Percentiles rank a stretch among this genome's conserved stretches.
Conservation (phyloP, 2,888 invertebrate species). For the Mimas tiliae region DNA sequence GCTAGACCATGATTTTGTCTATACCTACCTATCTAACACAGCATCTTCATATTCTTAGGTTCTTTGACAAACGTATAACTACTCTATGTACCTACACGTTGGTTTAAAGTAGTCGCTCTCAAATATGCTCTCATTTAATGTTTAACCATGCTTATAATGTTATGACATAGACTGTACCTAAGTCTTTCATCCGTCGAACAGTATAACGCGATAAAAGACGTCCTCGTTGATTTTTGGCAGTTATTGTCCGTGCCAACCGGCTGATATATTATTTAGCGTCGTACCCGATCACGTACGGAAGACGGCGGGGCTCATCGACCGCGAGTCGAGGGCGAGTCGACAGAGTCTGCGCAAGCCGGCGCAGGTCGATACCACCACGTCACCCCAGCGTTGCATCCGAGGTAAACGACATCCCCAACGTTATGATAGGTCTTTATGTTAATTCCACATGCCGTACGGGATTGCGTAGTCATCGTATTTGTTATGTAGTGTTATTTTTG, state of each 20-base stretch:
- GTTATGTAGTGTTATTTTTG: background rate
- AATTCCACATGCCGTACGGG: slow-evolving; percentile 24
- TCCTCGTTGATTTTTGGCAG: slow-evolving; percentile 7
- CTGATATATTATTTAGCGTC: slow-evolving; percentile 27
- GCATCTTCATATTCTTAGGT: no score
- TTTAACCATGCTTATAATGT: no score
- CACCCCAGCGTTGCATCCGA: slow-evolving; percentile 61
- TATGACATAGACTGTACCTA: no score
- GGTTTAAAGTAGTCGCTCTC: no score
- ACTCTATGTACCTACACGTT: no score
- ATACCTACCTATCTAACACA: no score
- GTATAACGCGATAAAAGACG: background rate
- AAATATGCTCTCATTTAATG: no score
- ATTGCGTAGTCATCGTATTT: slow-evolving; percentile 19
- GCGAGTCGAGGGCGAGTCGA: slow-evolving; percentile 27
- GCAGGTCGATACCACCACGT: slow-evolving; percentile 67
- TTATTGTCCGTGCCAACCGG: background rate
- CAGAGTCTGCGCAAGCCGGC: slow-evolving; percentile 24
- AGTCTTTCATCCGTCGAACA: no score
- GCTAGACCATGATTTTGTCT: no score
- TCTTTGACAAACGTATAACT: no score
- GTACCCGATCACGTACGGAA: slow-evolving; percentile 25
- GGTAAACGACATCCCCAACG: slow-evolving; percentile 73
- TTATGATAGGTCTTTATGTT: slow-evolving; percentile 74
- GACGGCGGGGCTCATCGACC: slow-evolving; percentile 36